Percentiles rank a stretch among this genome's conserved stretches.
Evolutionary conservation across 2,888 invertebrate genomes (phyloP).

Genomic region (Podotricha telesiphe): DNA sequence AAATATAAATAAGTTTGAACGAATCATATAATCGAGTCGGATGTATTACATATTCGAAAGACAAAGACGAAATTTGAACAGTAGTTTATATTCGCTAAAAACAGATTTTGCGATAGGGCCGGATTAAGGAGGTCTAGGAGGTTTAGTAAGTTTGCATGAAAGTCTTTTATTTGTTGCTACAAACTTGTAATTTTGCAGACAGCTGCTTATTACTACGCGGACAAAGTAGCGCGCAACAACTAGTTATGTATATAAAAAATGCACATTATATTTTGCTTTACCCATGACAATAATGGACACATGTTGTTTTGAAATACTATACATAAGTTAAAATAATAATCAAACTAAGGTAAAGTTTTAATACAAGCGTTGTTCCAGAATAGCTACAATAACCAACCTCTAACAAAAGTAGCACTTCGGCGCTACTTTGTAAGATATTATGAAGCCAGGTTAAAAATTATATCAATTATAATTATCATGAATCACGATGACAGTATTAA

Average conservation of each 20-base stretch:
- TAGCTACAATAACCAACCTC: not conserved
- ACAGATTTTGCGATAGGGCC: too few species aligned
- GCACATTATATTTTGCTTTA: not conserved
- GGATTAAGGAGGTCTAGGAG: too few species aligned
- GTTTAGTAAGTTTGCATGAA: too few species aligned
- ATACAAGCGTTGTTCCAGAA: not conserved
- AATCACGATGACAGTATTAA: slow-evolving; percentile 2
- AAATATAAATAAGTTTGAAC: too few species aligned
- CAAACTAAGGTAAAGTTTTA: slow-evolving; percentile 8
- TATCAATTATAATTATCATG: slow-evolving; percentile 22
- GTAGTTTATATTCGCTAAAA: too few species aligned
- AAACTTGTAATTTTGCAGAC: too few species aligned
- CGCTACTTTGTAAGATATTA: not conserved
- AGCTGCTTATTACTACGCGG: too few species aligned
- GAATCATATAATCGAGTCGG: too few species aligned
- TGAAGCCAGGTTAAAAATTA: not conserved
- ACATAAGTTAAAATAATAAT: not conserved
- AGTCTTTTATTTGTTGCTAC: too few species aligned
- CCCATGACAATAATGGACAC: not conserved
- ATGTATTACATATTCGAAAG: too few species aligned
- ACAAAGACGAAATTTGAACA: too few species aligned
- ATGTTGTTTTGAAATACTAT: not conserved
- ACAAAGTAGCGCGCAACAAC: too few species aligned
- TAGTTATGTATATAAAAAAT: not conserved
- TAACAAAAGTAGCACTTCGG: not conserved